These are phyloP conservation scores for Andricus grossulariae DNA, from an alignment of 1,140 invertebrate genomes.

Conservation along the genomic window DNA sequence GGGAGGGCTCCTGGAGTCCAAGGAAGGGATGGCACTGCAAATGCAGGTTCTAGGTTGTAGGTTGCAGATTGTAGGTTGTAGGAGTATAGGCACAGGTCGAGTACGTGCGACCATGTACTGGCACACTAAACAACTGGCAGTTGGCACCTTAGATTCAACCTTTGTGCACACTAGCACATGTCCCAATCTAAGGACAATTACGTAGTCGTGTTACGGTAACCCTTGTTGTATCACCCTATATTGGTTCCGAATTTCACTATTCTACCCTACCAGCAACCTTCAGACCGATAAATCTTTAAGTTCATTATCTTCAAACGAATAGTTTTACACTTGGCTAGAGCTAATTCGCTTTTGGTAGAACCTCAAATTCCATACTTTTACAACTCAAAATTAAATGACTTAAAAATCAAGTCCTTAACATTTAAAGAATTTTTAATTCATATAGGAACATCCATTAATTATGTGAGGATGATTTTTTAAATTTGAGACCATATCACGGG, in stretches of 20 bases:
- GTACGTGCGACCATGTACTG: constrained; percentile 1
- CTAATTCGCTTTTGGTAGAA: too few species aligned
- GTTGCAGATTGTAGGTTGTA: background rate
- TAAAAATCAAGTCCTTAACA: too few species aligned
- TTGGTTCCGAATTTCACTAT: background rate
- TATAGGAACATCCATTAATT: too few species aligned
- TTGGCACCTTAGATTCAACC: constrained; percentile 4
- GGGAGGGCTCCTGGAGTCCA: constrained; percentile 1
- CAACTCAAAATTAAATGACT: too few species aligned
- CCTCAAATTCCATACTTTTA: too few species aligned
- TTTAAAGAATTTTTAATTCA: too few species aligned
- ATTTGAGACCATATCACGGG: too few species aligned
- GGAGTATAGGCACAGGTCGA: constrained; percentile 3
- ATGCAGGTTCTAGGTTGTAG: constrained; percentile 2
- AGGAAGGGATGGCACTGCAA: background rate
- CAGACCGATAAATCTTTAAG: too few species aligned
- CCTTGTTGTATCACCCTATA: background rate
- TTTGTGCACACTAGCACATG: constrained; percentile 16
- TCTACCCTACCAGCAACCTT: background rate
- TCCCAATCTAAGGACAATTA: constrained; percentile 12
- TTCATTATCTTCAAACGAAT: too few species aligned
- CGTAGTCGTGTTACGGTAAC: background rate
- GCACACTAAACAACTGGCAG: background rate
- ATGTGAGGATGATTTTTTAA: too few species aligned
- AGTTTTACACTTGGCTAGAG: too few species aligned